Percentiles rank a stretch among this genome's conserved stretches.
phyloP scores from a whole-genome alignment of 2,888 invertebrate species.

The Tiliacea aurago region DNA sequence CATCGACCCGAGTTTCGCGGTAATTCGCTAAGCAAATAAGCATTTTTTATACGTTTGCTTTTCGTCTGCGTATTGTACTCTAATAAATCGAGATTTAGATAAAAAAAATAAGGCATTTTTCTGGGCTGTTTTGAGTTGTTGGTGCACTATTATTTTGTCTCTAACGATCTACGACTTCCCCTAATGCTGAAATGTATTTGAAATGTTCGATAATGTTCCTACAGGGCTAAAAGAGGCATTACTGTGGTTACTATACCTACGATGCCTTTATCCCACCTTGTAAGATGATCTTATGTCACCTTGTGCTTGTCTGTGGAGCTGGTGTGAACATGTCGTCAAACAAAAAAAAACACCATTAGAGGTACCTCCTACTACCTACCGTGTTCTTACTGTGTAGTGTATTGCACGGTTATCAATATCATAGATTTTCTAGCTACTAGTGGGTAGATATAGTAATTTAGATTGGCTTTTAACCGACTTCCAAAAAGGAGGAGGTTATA shows the following conservation, averaged over 20 bases:
- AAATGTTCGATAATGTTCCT: not conserved
- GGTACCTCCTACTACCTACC: no score
- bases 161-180: no score
- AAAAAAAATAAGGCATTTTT: not conserved
- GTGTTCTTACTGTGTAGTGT: not conserved
- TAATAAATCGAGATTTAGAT: slow-evolving; percentile 9
- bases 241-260: not conserved
- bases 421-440: not conserved
- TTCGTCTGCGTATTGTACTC: slow-evolving; percentile 4
- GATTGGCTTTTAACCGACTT: no score
- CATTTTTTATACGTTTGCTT: slow-evolving; percentile 15
- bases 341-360: not conserved
- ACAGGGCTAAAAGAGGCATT: not conserved
- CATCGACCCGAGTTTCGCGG: slow-evolving; percentile 50
- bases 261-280: not conserved
- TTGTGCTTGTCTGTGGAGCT: not conserved
- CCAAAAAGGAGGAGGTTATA: no score
- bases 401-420: not conserved
- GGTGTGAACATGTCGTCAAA: not conserved
- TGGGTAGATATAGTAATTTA: not conserved
- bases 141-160: not conserved
- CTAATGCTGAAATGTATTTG: not conserved
- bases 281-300: not conserved
- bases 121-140: not conserved
- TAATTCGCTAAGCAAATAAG: slow-evolving; percentile 49